A percentile compares a stretch with the other conserved stretches of the same genome.
These are phyloP conservation scores for Mycteria americana DNA, from an alignment of 2,797 vertebrate genomes.

Conservation along the genomic window DNA sequence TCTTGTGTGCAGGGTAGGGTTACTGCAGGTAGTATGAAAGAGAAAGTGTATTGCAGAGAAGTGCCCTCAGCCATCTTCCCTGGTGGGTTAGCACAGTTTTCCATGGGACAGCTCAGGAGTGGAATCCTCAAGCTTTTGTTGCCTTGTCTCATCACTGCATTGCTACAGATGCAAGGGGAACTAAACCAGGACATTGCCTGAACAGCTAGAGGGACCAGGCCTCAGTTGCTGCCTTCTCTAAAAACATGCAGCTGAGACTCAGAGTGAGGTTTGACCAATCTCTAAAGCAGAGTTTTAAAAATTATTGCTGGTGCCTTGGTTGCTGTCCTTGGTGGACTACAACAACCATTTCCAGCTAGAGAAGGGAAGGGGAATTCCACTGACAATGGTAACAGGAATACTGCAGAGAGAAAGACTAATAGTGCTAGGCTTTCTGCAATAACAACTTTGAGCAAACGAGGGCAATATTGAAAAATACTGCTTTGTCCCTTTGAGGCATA, in stretches of 20 bases:
- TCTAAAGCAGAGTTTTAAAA: too few species aligned
- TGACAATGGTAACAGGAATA: fast-evolving
- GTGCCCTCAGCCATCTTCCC: not conserved
- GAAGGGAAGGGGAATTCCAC: not conserved
- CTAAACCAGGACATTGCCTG: not conserved
- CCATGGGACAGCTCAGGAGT: not conserved
- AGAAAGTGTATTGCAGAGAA: too few species aligned
- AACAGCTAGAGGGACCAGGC: too few species aligned
- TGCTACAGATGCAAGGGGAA: not conserved
- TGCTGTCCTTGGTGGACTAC: not conserved
- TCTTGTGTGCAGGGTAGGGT: not conserved
- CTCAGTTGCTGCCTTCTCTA: not conserved
- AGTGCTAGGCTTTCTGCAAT: not conserved
- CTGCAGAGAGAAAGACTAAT: not conserved
- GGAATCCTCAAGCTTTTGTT: fast-evolving
- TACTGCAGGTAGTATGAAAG: not conserved
- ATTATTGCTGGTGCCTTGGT: fast-evolving
- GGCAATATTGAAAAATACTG: not conserved
- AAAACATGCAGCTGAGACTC: not conserved
- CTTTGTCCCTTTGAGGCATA: not conserved
- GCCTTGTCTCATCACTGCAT: fast-evolving
- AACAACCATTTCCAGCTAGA: not conserved
- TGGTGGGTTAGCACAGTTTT: not conserved
- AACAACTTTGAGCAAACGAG: not conserved
- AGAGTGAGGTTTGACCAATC: fast-evolving